Percentiles rank a stretch among this genome's conserved stretches.
Evolutionary conservation across 92 coral and sea anemone species (phyloP).

Genomic region (Epizoanthus stellaris): DNA sequence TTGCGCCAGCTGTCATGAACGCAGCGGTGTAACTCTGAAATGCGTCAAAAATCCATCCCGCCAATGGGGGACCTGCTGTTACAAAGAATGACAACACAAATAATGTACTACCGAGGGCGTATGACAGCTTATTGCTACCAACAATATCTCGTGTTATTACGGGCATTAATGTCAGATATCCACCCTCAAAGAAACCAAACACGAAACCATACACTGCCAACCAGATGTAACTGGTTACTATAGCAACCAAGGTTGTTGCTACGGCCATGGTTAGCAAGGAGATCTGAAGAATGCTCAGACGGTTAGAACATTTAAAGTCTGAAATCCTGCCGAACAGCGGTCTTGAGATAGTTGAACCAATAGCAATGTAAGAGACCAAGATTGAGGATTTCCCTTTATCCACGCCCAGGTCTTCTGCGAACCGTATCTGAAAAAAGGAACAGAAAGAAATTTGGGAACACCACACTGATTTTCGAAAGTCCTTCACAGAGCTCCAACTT

Average conservation of each 20-base stretch:
- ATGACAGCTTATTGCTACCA: constrained; percentile 10
- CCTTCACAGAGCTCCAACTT: no score
- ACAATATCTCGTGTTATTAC: constrained; percentile 41
- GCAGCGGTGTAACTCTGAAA: constrained; percentile 46
- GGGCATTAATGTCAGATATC: constrained; percentile 33
- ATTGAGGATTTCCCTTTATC: constrained; percentile 29
- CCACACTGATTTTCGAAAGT: no score
- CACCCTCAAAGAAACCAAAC: constrained; percentile 57
- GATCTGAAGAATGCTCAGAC: constrained; percentile 14
- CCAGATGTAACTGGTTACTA: constrained; percentile 42
- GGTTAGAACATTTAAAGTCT: constrained; percentile 27
- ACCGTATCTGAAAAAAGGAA: constrained; percentile 35
- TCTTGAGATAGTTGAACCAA: constrained; percentile 24
- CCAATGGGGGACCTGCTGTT: constrained; percentile 52
- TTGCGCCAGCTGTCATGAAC: constrained; percentile 34
- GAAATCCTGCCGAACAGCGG: constrained; percentile 49
- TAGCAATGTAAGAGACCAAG: constrained; percentile 38
- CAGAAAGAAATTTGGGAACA: not conserved
- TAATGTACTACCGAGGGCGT: constrained; percentile 42
- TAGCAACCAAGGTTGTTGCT: constrained; percentile 28
- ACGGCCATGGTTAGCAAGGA: constrained; percentile 23
- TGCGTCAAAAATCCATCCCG: constrained; percentile 63
- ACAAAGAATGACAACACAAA: constrained; percentile 27
- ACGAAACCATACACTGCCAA: constrained; percentile 38
- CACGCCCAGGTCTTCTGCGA: constrained; percentile 53